Conservation (phyloP, 1,140 invertebrate species). For the Sesamia nonagrioides region DNA sequence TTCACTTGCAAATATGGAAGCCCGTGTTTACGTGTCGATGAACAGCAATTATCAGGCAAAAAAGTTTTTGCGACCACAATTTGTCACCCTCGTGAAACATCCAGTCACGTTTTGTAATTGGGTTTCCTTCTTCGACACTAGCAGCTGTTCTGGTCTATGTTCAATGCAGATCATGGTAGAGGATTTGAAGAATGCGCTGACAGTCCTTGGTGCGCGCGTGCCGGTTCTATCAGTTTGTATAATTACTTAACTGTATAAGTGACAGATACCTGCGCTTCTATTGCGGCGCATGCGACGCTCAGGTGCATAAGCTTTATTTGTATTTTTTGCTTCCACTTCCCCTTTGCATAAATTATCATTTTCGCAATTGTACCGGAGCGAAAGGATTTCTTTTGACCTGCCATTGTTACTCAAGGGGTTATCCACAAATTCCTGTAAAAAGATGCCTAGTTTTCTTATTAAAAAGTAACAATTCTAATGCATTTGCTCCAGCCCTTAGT, state of each 20-base stretch:
- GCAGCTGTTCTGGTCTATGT: constrained; percentile 18
- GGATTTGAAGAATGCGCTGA: constrained; percentile 62
- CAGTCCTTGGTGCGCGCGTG: constrained; percentile 66
- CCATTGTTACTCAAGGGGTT: constrained; percentile 42
- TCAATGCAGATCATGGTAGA: constrained; percentile 43
- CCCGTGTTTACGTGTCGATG: constrained; percentile 75
- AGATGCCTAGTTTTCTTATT: neutral
- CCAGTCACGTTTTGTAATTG: constrained; percentile 80
- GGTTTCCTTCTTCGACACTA: constrained; percentile 51
- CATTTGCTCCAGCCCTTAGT: neutral
- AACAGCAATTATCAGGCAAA: constrained; percentile 74
- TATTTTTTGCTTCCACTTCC: constrained; percentile 82
- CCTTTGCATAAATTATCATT: constrained; percentile 86
- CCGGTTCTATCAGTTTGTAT: constrained; percentile 64
- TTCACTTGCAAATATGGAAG: constrained; percentile 75
- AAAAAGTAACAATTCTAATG: neutral
- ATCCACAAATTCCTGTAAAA: neutral
- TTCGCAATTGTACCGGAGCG: constrained; percentile 65
- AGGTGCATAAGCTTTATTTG: constrained; percentile 86
- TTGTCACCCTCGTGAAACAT: constrained; percentile 65
- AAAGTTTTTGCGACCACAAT: constrained; percentile 58
- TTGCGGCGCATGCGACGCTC: constrained; percentile 73
- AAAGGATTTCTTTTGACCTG: constrained; percentile 49
- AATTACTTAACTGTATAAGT: constrained; percentile 78
- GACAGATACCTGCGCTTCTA: constrained; percentile 75